Evolutionary conservation across 92 coral and sea anemone species (phyloP), one percentile per base, ranked within the genome.

Genomic region (Porites cylindrica): DNA sequence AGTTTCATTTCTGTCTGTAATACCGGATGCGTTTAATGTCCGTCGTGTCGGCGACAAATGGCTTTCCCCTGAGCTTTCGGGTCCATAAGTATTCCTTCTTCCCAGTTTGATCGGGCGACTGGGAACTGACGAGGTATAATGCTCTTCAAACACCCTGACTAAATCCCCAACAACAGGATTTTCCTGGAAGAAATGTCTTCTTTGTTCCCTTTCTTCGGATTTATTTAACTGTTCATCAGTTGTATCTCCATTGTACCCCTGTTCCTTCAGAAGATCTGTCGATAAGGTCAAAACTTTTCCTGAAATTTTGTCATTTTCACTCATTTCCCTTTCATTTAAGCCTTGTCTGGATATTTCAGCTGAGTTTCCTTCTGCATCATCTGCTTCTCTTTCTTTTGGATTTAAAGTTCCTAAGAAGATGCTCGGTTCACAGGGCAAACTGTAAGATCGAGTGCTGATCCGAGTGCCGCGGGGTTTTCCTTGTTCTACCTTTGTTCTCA

Each of bases 381-480:
- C 21, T 69, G 19, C 5, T 21, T 69, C 32, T 17, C 19, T 23
- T 24, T 23, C 21, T 26, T 16, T 26, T 65, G 65, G 54, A 10
- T 82, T 13, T 58, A 13, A 71, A 38, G 43, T 71, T 59, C 59
- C 86, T 14, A 19, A 4, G 17, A 82, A 21, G 3, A 29, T 43
- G 26, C 19, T 69, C 68, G 80, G 72, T 74, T 70, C 72, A 21
- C 72, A 50, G 18, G 80, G 66, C 74, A 83, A 52, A 64, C 87
- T 83, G 1, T 16, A 16, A 51, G 87, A 74, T 43, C 81, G 87
- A 23, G 65, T 17, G n/a, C 47, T 0, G 47, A 38, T 0, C 47
- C 74, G 75, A 47, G 47, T 2, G 32, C 32, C 26, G 80, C 81
- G 87, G 80, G 87, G 72, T 83, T 83, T 83, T 16, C 81, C 81